A percentile compares a stretch with the other conserved stretches of the same genome.
Conservation (phyloP, 2,113 vertebrate species). For the Reinhardtius hippoglossoides region DNA sequence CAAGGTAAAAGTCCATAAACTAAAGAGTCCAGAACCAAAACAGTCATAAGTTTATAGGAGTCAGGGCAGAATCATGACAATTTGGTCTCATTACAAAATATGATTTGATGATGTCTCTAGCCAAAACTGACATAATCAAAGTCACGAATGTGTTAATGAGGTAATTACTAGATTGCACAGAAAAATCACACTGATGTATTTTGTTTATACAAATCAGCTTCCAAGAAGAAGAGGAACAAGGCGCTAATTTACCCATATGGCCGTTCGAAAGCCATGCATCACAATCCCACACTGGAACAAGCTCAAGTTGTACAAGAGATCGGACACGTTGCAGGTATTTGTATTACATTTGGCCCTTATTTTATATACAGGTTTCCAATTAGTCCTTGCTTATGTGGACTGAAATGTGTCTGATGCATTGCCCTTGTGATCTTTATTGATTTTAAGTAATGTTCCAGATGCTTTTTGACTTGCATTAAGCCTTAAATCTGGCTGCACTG, state of each 20-base stretch:
- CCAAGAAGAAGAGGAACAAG: too few species aligned
- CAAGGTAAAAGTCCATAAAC: too few species aligned
- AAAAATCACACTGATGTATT: too few species aligned
- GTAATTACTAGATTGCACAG: constrained; percentile 32
- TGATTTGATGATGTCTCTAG: background rate
- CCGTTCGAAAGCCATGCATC: constrained; percentile 34
- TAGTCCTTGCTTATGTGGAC: constrained; percentile 2
- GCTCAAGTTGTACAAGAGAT: constrained; percentile 19
- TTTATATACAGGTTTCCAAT: constrained; percentile 5
- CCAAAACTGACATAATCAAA: constrained; percentile 21
- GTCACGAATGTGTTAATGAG: constrained; percentile 29
- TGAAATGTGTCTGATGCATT: constrained; percentile 32
- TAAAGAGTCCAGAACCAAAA: too few species aligned
- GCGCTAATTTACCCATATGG: constrained; percentile 48
- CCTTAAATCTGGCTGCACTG: constrained; percentile 16
- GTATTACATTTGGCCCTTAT: background rate
- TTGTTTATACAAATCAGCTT: too few species aligned
- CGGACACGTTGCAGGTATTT: constrained; percentile 8
- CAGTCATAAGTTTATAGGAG: too few species aligned
- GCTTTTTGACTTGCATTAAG: constrained; percentile 46
- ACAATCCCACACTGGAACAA: constrained; percentile 10
- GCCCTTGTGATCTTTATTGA: constrained; percentile 53
- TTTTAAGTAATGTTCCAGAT: constrained; percentile 22
- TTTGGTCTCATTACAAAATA: background rate
- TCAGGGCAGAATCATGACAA: too few species aligned